These are phyloP conservation scores for Pithys albifrons DNA, from an alignment of 2,113 vertebrate species.

Conservation along the genomic window DNA sequence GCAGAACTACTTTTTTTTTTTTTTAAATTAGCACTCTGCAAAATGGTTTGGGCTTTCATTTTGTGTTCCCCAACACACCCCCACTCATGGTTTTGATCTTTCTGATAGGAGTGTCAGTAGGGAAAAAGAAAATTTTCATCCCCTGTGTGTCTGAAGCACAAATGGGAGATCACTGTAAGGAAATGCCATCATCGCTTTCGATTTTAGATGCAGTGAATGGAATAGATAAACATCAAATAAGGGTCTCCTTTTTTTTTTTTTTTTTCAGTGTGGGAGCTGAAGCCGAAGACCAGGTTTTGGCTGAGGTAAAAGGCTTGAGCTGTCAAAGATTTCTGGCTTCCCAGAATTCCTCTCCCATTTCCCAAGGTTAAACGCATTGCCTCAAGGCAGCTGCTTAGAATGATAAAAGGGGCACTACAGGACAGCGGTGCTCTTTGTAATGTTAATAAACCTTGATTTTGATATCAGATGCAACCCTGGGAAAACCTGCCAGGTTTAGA, in stretches of 20 bases:
- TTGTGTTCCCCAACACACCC: not conserved
- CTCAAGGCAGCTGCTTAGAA: conserved; percentile 80
- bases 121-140: conserved; percentile 4
- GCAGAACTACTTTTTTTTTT: not conserved
- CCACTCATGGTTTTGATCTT: not conserved
- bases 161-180: conserved; percentile 47
- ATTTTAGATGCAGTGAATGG: conserved; percentile 56
- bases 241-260: not conserved
- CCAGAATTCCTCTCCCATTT: conserved; percentile 78
- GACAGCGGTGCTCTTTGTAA: conserved; percentile 82
- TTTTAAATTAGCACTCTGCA: not conserved
- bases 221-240: conserved; percentile 73
- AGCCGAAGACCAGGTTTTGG: conserved; percentile 62
- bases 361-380: conserved; percentile 83
- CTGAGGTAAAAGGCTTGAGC: conserved; percentile 67
- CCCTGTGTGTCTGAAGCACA: conserved; percentile 15
- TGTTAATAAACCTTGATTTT: conserved; percentile 84
- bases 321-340: conserved; percentile 71
- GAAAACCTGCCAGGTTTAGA: conserved; percentile 74
- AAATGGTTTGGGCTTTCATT: not conserved
- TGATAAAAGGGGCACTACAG: conserved; percentile 80
- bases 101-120: not conserved
- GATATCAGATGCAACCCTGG: conserved; percentile 77
- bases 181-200: conserved; percentile 23
- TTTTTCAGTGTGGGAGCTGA: conserved; percentile 46